Conservation (phyloP, 2,888 invertebrate genomes). For the Amiota mariae region DNA sequence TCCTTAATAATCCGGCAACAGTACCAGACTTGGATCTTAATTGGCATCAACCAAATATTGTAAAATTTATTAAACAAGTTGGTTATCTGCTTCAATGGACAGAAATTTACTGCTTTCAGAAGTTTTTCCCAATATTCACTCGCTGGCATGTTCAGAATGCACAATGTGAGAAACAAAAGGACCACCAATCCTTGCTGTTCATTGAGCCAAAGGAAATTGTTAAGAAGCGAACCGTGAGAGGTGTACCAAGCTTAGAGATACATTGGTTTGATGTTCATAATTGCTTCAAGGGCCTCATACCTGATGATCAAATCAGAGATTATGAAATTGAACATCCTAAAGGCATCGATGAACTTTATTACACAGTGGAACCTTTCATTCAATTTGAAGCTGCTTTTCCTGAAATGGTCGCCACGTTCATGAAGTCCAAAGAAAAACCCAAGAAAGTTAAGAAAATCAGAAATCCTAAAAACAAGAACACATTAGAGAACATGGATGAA, state of each 20-base stretch:
- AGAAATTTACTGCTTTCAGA: constrained; percentile 83
- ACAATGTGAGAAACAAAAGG: constrained; percentile 30
- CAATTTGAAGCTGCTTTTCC: constrained; percentile 79
- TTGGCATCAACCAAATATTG: constrained; percentile 81
- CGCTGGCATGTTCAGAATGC: constrained; percentile 79
- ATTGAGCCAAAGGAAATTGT: constrained; percentile 76
- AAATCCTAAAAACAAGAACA: constrained; percentile 39
- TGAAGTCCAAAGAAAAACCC: constrained; percentile 76
- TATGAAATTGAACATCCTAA: constrained; percentile 74
- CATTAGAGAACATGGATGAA: constrained; percentile 55
- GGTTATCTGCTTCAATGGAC: constrained; percentile 82
- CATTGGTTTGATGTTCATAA: constrained; percentile 79
- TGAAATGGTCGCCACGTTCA: constrained; percentile 77
- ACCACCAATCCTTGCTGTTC: constrained; percentile 43
- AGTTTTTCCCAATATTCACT: constrained; percentile 83
- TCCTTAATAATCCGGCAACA: constrained; percentile 76
- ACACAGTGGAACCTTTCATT: constrained; percentile 81
- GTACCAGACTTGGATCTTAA: constrained; percentile 76
- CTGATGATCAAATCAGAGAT: constrained; percentile 77
- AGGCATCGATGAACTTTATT: constrained; percentile 75
- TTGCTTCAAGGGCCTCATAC: constrained; percentile 77
- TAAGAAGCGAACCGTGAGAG: constrained; percentile 77
- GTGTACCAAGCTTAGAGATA: constrained; percentile 82
- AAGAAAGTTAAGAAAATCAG: constrained; percentile 70
- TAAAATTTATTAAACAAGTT: constrained; percentile 82